Evolutionary conservation across 1,140 invertebrate species (phyloP).

Genomic region (Phthorimaea operculella): DNA sequence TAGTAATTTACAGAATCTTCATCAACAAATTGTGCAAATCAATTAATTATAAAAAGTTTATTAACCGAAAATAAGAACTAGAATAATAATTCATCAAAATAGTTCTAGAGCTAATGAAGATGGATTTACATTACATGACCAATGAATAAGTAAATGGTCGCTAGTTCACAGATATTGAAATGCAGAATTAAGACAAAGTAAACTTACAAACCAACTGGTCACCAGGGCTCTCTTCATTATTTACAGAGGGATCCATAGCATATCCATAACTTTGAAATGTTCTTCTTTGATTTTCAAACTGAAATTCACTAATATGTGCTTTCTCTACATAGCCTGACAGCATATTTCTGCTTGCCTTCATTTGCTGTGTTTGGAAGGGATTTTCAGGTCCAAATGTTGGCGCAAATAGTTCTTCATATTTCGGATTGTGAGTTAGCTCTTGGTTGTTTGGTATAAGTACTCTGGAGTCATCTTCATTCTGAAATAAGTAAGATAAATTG

Average conservation of each 20-base stretch:
- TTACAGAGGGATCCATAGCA: conserved; percentile 92
- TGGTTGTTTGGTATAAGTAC: conserved; percentile 70
- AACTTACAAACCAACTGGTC: conserved; percentile 76
- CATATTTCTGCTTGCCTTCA: conserved; percentile 89
- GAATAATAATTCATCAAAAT: too few relatives aligned
- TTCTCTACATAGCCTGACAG: conserved; percentile 95
- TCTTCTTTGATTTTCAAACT: conserved; percentile 97
- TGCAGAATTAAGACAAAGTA: neutral
- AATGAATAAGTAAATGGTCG: too few relatives aligned
- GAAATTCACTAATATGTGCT: conserved; percentile 95
- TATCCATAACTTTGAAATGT: conserved; percentile 95
- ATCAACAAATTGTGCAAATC: too few relatives aligned
- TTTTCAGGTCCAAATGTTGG: conserved; percentile 87
- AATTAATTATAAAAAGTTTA: too few relatives aligned
- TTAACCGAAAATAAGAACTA: too few relatives aligned
- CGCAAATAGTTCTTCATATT: conserved; percentile 95
- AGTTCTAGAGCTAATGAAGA: too few relatives aligned
- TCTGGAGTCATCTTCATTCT: conserved; percentile 56
- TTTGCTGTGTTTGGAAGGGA: conserved; percentile 91
- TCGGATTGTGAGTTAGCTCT: conserved; percentile 93
- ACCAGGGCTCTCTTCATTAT: conserved; percentile 65
- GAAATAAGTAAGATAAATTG: conserved; percentile 18
- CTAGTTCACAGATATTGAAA: too few relatives aligned
- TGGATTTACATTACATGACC: too few relatives aligned
- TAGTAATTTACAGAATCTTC: too few relatives aligned